Conservation (phyloP, 1,140 invertebrate genomes). For the Lamellibrachia luymesi region DNA sequence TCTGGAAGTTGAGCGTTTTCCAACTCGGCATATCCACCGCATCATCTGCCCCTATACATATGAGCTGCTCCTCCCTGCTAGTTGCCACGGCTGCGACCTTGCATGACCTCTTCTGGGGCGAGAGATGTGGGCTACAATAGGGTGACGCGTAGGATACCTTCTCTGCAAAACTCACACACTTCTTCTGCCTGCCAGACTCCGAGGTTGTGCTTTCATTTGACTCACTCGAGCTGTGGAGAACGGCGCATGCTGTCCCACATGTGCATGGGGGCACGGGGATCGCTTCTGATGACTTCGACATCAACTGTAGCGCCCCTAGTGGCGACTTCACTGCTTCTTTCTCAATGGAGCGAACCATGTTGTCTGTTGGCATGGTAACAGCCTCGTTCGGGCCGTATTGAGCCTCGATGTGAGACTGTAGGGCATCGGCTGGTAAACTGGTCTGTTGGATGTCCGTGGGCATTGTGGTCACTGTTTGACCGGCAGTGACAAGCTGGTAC, state of each 20-base stretch:
- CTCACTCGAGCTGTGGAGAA: conserved; percentile 21
- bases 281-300: background rate
- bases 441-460: background rate
- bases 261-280: conserved; percentile 21
- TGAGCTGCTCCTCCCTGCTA: background rate
- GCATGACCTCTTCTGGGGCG: conserved; percentile 7
- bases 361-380: background rate
- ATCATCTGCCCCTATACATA: background rate
- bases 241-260: conserved; percentile 7
- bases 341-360: background rate
- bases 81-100: background rate
- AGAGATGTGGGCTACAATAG: conserved; percentile 20
- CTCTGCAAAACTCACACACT: conserved; percentile 31
- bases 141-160: conserved; percentile 26
- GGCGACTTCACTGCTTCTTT: background rate
- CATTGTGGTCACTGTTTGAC: background rate
- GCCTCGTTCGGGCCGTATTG: background rate
- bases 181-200: conserved; percentile 25
- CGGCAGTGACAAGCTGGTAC: conserved; percentile 20
- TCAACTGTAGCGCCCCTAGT: background rate
- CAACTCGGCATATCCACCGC: background rate
- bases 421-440: conserved; percentile 6
- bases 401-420: background rate
- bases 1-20: conserved; percentile 1
- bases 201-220: conserved; percentile 9